A percentile compares a stretch with the other conserved stretches of the same genome.
Evolutionary conservation across 2,113 vertebrate species (phyloP).

Genomic region (Nipponia nippon): DNA sequence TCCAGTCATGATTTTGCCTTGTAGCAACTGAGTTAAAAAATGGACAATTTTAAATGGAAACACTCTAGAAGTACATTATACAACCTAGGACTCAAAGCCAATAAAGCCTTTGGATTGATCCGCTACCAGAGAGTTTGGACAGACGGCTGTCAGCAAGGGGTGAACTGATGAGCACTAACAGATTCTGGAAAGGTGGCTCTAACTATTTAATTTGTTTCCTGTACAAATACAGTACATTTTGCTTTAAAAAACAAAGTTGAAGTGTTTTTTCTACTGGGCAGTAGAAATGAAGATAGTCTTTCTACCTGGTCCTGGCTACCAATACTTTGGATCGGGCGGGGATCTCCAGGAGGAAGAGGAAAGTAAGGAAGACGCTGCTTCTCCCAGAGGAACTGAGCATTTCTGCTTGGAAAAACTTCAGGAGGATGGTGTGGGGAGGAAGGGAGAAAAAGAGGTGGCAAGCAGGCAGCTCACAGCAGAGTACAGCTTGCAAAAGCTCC

Average conservation of each 20-base stretch:
- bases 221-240: background rate
- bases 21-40: background rate
- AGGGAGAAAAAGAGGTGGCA: background rate
- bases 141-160: background rate
- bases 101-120: background rate
- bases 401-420: background rate
- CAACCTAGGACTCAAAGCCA: background rate
- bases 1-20: background rate
- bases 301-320: background rate
- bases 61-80: background rate
- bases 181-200: background rate
- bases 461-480: background rate
- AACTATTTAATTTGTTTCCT: background rate
- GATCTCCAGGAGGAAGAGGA: background rate
- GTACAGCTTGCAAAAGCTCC: background rate
- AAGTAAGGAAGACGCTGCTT: background rate
- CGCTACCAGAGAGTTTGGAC: background rate
- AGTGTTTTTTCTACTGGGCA: background rate
- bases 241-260: background rate
- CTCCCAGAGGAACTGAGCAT: background rate
- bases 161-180: fast-evolving
- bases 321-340: background rate
- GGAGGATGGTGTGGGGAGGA: background rate
- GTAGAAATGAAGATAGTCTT: background rate
- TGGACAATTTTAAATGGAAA: background rate